These are phyloP conservation scores for Corythoichthys haematopterus DNA, from an alignment of 2,113 vertebrate species.

Conservation along the genomic window DNA sequence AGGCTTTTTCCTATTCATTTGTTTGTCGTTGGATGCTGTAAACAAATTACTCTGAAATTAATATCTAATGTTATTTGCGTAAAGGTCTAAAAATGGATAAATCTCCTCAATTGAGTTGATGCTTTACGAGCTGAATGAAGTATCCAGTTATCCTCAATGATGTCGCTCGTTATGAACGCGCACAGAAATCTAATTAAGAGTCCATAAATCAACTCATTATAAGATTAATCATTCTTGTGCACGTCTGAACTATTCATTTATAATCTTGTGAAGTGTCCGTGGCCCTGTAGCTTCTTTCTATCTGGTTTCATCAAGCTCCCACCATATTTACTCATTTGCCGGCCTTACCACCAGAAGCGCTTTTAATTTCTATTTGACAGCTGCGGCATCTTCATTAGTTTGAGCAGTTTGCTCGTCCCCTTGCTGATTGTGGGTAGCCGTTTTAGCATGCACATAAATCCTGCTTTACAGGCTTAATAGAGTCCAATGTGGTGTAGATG, in stretches of 20 bases:
- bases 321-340: not conserved
- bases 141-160: too few species aligned
- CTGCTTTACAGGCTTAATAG: too few species aligned
- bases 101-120: too few species aligned
- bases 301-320: not conserved
- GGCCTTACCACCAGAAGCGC: not conserved
- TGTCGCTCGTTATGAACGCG: too few species aligned
- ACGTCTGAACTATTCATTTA: not conserved
- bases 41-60: too few species aligned
- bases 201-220: not conserved
- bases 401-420: not conserved
- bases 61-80: too few species aligned
- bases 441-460: not conserved
- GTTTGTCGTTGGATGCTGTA: too few species aligned
- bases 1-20: too few species aligned
- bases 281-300: constrained; percentile 1
- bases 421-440: not conserved
- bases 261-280: not conserved
- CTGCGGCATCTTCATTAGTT: constrained; percentile 13
- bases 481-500: too few species aligned
- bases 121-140: too few species aligned
- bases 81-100: too few species aligned
- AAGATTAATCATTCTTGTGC: not conserved
- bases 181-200: not conserved
- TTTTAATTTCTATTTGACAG: constrained; percentile 11